Evolutionary conservation across 2,888 invertebrate genomes (phyloP), one percentile per base, ranked within the genome.

Genomic region (Netelia melanura): DNA sequence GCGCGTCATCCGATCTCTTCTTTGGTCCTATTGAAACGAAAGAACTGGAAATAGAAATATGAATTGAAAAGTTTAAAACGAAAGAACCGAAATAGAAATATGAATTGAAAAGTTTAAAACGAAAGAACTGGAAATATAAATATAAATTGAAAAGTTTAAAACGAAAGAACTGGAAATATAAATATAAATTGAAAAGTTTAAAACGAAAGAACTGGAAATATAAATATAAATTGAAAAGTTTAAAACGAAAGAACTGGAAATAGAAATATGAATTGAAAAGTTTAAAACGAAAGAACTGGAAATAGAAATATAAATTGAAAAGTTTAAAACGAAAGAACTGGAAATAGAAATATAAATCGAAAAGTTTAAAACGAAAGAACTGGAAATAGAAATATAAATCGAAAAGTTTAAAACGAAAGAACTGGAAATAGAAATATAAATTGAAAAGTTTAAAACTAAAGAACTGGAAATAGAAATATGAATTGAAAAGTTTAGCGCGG

Each of bases 1-100:
- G 56, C 65, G 65, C 56, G 58, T 75, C 48, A 25, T 71, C 21
- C 58, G 9, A 43, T 48, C 30, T 58, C 25, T 25, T 58, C 25
- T 25, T 62, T 25, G 30, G 10, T 67, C 25, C 44, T 14, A 11
- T n/a, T 72, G 23, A n/a, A 65, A 65, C 3, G 44, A 54, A 38
- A 58, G 11, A 56, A 21, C 25, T 17, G 43, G 43, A 38, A 62
- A 70, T 64, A 62, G 43, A 23, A 3, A 44, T 9, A 14, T 44
- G 11, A 11, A 30, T 23, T n/a, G 23, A 23, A 23, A 11, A 17
- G 17, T n/a, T 17, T 14, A 56, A 17, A 17, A 17, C 17, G 17
- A 17, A 17, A 17, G 17, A 17, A 17, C 17, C 17, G 25, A 38
- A 62, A 70, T 64, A 62, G 43, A 23, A 3, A 44, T 9, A 14